phyloP scores from a whole-genome alignment of 2,113 vertebrate species.

The Gnathonemus echidnorhynchus region DNA sequence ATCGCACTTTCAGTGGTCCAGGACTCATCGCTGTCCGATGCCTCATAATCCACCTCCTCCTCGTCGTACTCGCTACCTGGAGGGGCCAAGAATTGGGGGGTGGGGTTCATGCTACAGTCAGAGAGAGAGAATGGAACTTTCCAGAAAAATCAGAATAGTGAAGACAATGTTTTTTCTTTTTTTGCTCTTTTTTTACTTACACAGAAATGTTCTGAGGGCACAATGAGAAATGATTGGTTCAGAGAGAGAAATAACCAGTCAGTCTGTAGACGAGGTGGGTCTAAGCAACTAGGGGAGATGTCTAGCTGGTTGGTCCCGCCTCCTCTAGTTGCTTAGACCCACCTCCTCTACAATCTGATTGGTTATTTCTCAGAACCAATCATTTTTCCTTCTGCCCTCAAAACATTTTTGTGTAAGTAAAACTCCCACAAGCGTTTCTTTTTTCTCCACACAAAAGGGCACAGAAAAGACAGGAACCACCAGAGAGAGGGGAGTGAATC shows the following conservation, averaged over 20 bases:
- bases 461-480: not conserved
- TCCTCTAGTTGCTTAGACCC: not conserved
- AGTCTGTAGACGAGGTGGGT: too few relatives aligned
- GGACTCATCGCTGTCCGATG: slow-evolving; percentile 96
- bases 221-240: too few relatives aligned
- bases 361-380: too few relatives aligned
- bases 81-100: not conserved
- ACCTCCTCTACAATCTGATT: too few relatives aligned
- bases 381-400: too few relatives aligned
- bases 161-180: not conserved
- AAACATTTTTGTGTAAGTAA: too few relatives aligned
- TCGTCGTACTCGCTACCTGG: slow-evolving; percentile 95
- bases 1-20: slow-evolving; percentile 99
- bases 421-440: not conserved
- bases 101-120: not conserved
- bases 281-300: too few relatives aligned
- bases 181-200: not conserved
- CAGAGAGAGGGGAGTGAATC: not conserved
- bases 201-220: too few relatives aligned
- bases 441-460: not conserved
- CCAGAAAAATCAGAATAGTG: not conserved
- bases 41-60: slow-evolving; percentile 96
- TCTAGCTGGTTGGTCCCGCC: not conserved
- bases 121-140: not conserved
- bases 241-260: too few relatives aligned